Conservation (phyloP, 2,888 invertebrate species). For the Alloscopus bannaensis region DNA sequence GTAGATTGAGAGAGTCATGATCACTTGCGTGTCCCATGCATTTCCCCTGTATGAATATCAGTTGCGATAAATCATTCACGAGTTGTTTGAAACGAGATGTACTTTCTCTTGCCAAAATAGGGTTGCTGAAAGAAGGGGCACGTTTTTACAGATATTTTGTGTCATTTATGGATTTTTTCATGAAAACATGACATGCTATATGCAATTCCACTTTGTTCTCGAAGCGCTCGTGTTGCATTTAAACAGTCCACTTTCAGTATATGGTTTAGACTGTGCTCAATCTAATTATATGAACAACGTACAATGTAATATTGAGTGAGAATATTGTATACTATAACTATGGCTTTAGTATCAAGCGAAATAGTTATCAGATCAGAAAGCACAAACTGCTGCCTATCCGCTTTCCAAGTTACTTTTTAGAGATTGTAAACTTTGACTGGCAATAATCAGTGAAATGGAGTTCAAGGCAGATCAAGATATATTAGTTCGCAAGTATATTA, state of each 20-base stretch:
- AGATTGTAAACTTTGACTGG: slow-evolving; percentile 19
- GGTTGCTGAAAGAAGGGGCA: slow-evolving; percentile 4
- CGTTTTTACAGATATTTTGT: background rate
- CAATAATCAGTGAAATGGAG: slow-evolving; percentile 40
- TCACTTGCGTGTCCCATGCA: slow-evolving; percentile 29
- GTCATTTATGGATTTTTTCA: slow-evolving; percentile 26
- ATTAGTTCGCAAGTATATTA: background rate
- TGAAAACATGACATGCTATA: slow-evolving; percentile 33
- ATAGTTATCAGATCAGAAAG: too few species aligned
- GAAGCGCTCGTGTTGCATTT: too few species aligned
- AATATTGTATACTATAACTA: too few species aligned
- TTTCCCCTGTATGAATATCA: slow-evolving; percentile 33
- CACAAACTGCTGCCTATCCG: too few species aligned
- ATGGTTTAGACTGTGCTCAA: too few species aligned
- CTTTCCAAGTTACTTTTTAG: too few species aligned
- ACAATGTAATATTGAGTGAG: too few species aligned
- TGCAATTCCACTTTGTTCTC: too few species aligned
- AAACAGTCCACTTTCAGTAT: too few species aligned
- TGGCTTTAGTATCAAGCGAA: too few species aligned
- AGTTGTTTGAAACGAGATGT: slow-evolving; percentile 7
- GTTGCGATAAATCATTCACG: slow-evolving; percentile 37
- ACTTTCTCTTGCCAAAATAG: background rate
- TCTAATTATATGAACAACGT: too few species aligned
- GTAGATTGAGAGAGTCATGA: slow-evolving; percentile 43
- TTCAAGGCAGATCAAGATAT: slow-evolving; percentile 24